These are phyloP conservation scores for Ceramica pisi DNA, from an alignment of 2,888 invertebrate genomes.

Conservation along the genomic window DNA sequence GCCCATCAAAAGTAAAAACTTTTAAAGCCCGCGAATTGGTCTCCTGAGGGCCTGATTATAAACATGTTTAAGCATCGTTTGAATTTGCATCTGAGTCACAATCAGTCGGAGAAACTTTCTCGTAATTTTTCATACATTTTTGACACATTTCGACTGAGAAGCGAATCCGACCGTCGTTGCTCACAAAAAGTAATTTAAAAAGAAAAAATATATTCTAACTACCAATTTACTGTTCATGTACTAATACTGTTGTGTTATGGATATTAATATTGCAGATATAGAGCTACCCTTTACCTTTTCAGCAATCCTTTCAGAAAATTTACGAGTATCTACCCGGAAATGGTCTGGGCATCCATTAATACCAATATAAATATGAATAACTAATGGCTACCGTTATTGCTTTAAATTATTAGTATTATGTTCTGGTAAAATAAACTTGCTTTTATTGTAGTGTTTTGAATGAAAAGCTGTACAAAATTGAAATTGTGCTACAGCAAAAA, in stretches of 20 bases:
- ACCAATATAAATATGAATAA: constrained; percentile 6
- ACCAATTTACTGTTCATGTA: background rate
- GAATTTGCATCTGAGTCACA: no score
- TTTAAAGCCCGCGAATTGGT: no score
- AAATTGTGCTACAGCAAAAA: background rate
- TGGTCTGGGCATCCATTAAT: constrained; percentile 7
- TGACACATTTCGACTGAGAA: no score
- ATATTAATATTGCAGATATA: constrained; percentile 9
- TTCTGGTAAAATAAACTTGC: background rate
- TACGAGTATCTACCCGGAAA: background rate
- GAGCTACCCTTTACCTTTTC: background rate
- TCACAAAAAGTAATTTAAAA: no score
- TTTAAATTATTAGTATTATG: background rate
- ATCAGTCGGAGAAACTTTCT: no score
- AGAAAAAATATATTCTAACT: no score
- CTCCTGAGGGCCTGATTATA: no score
- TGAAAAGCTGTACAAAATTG: background rate
- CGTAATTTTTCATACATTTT: no score
- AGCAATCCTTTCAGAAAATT: constrained; percentile 5
- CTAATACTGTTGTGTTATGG: background rate
- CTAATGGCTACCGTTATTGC: constrained; percentile 2
- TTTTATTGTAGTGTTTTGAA: background rate
- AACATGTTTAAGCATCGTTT: no score
- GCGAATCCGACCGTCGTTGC: no score
- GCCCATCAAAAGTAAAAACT: no score